Evolutionary conservation across 2,797 vertebrate genomes (phyloP).

Genomic region (Acipenser ruthenus): DNA sequence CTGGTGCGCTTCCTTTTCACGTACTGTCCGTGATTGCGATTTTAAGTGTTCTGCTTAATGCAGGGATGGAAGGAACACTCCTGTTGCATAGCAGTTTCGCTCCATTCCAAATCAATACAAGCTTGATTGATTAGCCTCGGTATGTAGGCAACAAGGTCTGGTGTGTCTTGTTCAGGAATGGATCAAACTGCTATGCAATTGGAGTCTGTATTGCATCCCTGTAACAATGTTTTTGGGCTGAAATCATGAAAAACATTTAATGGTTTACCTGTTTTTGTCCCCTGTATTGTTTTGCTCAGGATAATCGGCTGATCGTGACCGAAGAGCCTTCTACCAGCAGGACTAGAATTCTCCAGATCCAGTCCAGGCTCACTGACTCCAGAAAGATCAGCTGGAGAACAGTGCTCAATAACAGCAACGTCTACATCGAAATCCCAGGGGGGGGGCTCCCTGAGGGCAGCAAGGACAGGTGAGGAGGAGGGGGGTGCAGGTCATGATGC

Average conservation of each 20-base stretch:
- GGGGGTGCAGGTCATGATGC: not conserved
- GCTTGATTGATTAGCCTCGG: not conserved
- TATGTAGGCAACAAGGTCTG: no score
- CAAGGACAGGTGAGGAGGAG: constrained; percentile 78
- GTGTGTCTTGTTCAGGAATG: no score
- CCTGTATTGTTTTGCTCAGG: constrained; percentile 42
- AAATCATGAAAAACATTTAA: no score
- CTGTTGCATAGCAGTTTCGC: no score
- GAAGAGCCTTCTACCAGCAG: constrained; percentile 58
- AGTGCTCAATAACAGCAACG: constrained; percentile 74
- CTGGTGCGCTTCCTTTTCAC: constrained; percentile 22
- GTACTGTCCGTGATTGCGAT: no score
- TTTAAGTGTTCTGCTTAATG: not conserved
- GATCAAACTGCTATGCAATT: no score
- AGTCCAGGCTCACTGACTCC: no score
- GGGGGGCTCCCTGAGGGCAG: constrained; percentile 90
- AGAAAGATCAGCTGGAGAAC: constrained; percentile 63
- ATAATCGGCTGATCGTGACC: constrained; percentile 92
- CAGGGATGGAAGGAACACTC: no score
- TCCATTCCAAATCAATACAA: not conserved
- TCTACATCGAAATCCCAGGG: constrained; percentile 87
- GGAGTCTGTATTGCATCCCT: no score
- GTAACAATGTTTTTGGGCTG: no score
- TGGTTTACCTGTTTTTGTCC: no score
- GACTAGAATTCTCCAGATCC: no score